These are phyloP conservation scores for Vipera latastei DNA, from an alignment of 2,797 vertebrate genomes.

Conservation along the genomic window DNA sequence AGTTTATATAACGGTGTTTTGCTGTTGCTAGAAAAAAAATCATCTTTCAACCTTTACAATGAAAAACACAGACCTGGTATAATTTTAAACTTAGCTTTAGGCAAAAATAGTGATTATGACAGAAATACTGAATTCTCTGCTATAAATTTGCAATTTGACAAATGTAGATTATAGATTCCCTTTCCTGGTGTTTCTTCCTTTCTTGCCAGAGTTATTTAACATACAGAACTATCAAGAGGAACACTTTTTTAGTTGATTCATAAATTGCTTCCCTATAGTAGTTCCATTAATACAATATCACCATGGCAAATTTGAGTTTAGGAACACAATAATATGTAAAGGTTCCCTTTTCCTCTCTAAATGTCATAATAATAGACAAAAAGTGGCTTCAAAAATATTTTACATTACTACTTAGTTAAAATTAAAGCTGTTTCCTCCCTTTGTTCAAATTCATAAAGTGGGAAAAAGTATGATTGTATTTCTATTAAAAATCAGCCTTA, in stretches of 20 bases:
- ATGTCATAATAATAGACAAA: neutral
- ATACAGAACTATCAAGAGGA: neutral
- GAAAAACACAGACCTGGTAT: neutral
- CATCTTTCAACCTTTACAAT: conserved; percentile 21
- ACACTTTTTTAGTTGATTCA: neutral
- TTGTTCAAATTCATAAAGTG: neutral
- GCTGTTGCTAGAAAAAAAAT: conserved; percentile 59
- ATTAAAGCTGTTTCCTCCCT: neutral
- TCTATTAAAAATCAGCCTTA: conserved; percentile 17
- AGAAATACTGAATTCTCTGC: neutral
- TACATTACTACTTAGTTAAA: neutral
- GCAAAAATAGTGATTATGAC: neutral
- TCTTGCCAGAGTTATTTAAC: neutral
- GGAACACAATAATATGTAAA: neutral
- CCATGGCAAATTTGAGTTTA: neutral
- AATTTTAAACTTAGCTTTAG: neutral
- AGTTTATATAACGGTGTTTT: conserved; percentile 59
- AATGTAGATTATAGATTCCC: neutral
- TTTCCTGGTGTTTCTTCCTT: neutral
- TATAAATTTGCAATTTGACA: neutral
- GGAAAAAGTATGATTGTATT: neutral
- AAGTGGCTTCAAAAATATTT: conserved; percentile 18
- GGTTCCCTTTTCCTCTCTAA: neutral
- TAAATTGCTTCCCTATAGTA: neutral
- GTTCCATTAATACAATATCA: neutral